These are phyloP conservation scores for Ophthalmolycus amberensis DNA, from an alignment of 2,113 vertebrate species.

Conservation along the genomic window DNA sequence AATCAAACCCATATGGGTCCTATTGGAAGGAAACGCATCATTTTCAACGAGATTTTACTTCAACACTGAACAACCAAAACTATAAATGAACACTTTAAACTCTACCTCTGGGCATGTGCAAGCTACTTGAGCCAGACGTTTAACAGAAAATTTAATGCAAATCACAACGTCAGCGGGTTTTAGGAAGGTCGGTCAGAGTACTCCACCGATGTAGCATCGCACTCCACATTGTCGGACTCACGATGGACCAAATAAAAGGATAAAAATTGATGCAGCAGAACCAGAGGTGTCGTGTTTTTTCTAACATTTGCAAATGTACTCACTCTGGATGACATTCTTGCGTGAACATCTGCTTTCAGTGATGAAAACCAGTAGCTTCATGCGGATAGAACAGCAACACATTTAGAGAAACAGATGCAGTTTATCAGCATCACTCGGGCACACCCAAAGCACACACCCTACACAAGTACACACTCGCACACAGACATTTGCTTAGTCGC, in stretches of 20 bases:
- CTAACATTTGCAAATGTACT: neutral
- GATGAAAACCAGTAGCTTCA: conserved; percentile 10
- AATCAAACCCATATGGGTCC: neutral
- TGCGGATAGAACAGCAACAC: neutral
- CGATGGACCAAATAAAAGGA: neutral
- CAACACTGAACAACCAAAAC: neutral
- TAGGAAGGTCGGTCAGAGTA: neutral
- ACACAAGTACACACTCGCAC: conserved; percentile 10
- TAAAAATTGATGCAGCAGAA: neutral
- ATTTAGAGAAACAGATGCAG: conserved; percentile 7
- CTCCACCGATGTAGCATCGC: neutral
- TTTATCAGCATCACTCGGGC: conserved; percentile 6
- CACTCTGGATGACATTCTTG: neutral
- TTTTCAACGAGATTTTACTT: neutral
- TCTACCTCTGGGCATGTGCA: neutral
- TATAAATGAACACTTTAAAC: neutral
- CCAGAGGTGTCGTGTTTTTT: neutral
- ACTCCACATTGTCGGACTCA: neutral
- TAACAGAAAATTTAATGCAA: neutral
- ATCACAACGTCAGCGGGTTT: neutral
- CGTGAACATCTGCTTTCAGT: conserved; percentile 5
- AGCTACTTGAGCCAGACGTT: neutral
- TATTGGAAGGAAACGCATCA: neutral
- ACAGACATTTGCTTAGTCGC: conserved; percentile 2
- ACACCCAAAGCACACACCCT: conserved; percentile 12